phyloP scores from a whole-genome alignment of 2,113 vertebrate species.

The Myrmecobius fasciatus region DNA sequence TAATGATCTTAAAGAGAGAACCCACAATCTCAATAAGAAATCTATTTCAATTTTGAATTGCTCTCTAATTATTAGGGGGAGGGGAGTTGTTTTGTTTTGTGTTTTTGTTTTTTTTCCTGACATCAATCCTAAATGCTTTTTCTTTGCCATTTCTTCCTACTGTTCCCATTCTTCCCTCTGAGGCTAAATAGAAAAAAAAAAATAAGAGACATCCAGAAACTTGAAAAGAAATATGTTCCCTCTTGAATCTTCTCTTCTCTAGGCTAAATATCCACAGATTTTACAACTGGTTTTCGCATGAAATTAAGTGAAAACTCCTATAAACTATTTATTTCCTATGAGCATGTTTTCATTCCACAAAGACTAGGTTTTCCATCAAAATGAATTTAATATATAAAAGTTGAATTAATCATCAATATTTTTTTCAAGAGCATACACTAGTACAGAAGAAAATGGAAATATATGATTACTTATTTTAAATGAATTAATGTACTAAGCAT shows the following conservation, averaged over 20 bases:
- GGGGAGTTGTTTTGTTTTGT: background rate
- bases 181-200: background rate
- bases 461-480: conserved; percentile 41
- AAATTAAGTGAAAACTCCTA: background rate
- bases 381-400: background rate
- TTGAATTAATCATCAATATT: background rate
- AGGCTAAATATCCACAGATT: background rate
- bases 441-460: background rate
- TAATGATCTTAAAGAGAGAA: background rate
- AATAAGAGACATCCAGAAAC: background rate
- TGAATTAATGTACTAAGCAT: background rate
- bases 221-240: background rate
- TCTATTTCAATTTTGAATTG: background rate
- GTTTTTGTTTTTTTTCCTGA: background rate
- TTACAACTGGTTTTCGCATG: background rate
- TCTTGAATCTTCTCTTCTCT: background rate
- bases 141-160: background rate
- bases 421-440: conserved; percentile 23
- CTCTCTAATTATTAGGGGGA: background rate
- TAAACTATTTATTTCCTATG: background rate
- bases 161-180: background rate
- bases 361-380: conserved; percentile 13
- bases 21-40: background rate
- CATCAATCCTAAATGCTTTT: background rate
- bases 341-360: background rate